phyloP scores from a whole-genome alignment of 2,888 invertebrate genomes.

The Erannis defoliaria region DNA sequence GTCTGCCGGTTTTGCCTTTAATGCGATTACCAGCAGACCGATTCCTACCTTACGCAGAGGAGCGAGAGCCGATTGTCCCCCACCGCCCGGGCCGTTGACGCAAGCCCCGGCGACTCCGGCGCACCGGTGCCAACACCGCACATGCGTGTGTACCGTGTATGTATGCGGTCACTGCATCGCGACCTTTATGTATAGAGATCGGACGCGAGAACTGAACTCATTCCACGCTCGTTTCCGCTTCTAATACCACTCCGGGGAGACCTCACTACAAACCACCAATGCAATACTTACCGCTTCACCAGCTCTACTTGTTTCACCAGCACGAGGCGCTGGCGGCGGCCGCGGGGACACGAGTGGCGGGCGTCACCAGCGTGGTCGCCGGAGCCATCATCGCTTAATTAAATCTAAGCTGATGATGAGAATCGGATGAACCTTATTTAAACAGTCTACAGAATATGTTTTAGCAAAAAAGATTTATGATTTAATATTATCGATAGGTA shows the following conservation, averaged over 20 bases:
- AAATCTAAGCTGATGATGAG: no score
- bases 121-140: slow-evolving; percentile 15
- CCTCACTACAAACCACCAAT: no score
- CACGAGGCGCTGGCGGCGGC: no score
- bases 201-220: slow-evolving; percentile 12
- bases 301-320: no score
- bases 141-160: slow-evolving; percentile 18
- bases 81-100: slow-evolving; percentile 2
- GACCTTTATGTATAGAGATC: slow-evolving; percentile 24
- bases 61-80: neutral
- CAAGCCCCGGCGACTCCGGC: slow-evolving; percentile 22
- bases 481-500: no score
- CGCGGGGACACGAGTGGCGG: neutral
- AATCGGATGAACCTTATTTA: no score
- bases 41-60: neutral
- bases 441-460: no score
- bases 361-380: neutral
- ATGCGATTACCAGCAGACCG: neutral
- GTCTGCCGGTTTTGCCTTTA: slow-evolving; percentile 1
- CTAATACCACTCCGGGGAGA: slow-evolving; percentile 13
- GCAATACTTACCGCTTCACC: no score
- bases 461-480: no score
- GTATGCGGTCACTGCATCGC: slow-evolving; percentile 26
- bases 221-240: slow-evolving; percentile 14
- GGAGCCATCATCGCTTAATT: no score